Base-by-base conservation (phyloP, 2,113 vertebrate species). In the Elaphurus davidianus region DNA sequence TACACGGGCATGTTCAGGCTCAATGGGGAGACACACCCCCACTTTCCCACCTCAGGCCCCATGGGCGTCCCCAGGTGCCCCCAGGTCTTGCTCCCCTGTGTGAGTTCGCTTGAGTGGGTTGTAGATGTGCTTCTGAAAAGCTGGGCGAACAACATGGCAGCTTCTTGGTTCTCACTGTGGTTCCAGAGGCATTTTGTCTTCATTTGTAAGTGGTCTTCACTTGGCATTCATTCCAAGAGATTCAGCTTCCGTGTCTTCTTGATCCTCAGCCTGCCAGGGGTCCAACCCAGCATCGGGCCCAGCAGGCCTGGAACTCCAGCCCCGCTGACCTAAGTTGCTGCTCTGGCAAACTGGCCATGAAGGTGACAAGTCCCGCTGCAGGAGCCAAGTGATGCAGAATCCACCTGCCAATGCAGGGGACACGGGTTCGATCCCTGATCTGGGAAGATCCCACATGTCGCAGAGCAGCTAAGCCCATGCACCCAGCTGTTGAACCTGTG, bases 31-130 rank as follows among this genome's bases (percentile, higher is more conserved):
- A 25, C 57, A 45, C 78, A 79, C 1, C 1, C 47, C 11, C 36
- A 25, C 40, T 17, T 78, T 33, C 54, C 52, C 13, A 21, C 52
- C 33, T 64, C 7, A 0, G 10, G 47, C 64, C 9, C 28, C 1
- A 0, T 23, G 0, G 67, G 81, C 23, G 0, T 28, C 47, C 57
- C 52, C 17, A 1, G 25, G 7, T 0, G 14, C 67, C 14, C 45
- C 57, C 55, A 25, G 67, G 19, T 30, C 82, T 28, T 81, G 27
- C 25, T 27, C 52, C 43, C 13, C 14, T 3, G 2, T 7, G 7
- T 9, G n/a, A 23, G 67, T 7, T 52, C 60, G 16, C 16, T 33
- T 33, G 23, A 55, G 36, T 1, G 3, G 78, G 36, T 25, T 14
- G 5, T 27, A 27, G 50, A 27, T 5, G 1, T 62, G 78, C 52